Evolutionary conservation across 2,113 vertebrate genomes (phyloP), one percentile per base, ranked within the genome.

Genomic region (Nothobranchius kuhntae): DNA sequence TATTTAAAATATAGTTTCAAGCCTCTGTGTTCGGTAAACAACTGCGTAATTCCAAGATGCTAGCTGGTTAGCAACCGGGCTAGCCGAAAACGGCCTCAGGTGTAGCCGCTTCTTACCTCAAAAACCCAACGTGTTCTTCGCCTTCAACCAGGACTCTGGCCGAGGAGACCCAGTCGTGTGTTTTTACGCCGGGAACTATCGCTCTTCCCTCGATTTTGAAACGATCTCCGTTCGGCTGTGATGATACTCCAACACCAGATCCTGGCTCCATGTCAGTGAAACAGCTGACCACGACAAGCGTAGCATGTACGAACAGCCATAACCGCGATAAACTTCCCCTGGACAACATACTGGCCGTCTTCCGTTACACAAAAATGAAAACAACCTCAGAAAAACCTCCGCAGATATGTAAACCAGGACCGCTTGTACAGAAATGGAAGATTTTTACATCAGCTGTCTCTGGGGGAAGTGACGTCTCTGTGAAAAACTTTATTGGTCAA

Each of bases 201-300:
- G 94, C 96, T 56, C 97, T 92, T 35, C 97, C 97, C 79, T 98
- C 97, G 60, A 98, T 97, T 89, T 92, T 96, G 70, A 98, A 98
- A 47, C 94, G 93, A 76, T 97, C 97, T 30, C 94, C 94, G 1
- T 84, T 92, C 1, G 81, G 38, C 61, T 81, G 89, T 2, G 69
- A n/a, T 57, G 87, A 50, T 64, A 77, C 78, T 61, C 75, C 80
- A 4, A 78, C 83, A 3, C 78, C 84, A 80, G 94, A 93, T 84
- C 92, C 94, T 2, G 89, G 56, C 2, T 92, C 94, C 44, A 88
- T 63, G 11, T 92, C 90, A 0, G 57, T 53, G 47, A 90, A 88
- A 66, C 91, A 81, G 67, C 17, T 83, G 24, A 82, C 61, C 8
- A 68, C 69, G 21, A 72, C 69, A 11, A 92, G 3, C 40, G 53